Evolutionary conservation across 2,888 invertebrate species (phyloP).

Genomic region (Lapara coniferarum): DNA sequence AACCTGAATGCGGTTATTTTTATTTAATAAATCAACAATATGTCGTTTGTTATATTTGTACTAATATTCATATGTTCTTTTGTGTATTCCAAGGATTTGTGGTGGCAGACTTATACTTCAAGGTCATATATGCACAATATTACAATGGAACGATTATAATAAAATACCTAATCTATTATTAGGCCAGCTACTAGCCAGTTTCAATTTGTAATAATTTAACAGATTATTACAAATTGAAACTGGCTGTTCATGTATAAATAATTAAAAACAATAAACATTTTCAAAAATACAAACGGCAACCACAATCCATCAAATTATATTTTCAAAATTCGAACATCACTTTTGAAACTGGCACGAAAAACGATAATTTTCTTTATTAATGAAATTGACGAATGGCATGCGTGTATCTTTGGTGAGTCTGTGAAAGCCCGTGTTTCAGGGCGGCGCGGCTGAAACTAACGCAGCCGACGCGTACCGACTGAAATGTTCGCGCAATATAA

Average conservation of each 20-base stretch:
- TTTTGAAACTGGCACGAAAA: not conserved
- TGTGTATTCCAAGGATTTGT: not conserved
- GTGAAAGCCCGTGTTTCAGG: slow-evolving; percentile 45
- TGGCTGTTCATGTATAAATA: not conserved
- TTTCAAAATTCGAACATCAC: not conserved
- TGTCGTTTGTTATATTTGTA: not conserved
- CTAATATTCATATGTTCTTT: not conserved
- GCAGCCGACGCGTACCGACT: slow-evolving; percentile 37
- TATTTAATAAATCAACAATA: not conserved
- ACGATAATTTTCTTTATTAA: not conserved
- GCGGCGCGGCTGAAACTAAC: slow-evolving; percentile 44
- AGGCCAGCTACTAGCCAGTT: too few relatives aligned
- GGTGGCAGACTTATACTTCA: too few relatives aligned
- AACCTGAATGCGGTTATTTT: not conserved
- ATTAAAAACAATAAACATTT: not conserved
- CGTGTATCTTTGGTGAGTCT: slow-evolving; percentile 33
- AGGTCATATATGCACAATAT: not conserved
- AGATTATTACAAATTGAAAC: not conserved
- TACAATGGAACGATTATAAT: not conserved
- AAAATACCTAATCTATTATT: too few relatives aligned
- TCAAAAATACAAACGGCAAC: not conserved
- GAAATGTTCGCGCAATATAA: slow-evolving; percentile 40
- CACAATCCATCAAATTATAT: not conserved
- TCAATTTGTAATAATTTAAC: not conserved
- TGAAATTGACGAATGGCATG: not conserved